phyloP scores from a whole-genome alignment of 2,888 invertebrate genomes.

The Atrina japonica region DNA sequence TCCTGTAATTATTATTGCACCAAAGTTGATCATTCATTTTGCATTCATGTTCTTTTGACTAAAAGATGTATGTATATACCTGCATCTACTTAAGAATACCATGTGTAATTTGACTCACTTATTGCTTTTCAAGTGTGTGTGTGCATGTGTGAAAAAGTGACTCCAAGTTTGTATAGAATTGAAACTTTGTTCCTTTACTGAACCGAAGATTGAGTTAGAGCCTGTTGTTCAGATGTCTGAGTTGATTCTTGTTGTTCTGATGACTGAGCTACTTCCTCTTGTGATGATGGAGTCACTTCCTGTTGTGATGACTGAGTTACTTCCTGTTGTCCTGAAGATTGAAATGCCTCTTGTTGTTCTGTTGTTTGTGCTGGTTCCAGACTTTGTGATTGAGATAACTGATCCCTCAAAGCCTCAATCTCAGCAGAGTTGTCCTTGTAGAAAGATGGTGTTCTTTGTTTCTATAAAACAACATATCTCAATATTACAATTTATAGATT shows the following conservation, averaged over 20 bases:
- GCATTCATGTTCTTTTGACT: too few relatives aligned
- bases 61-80: too few relatives aligned
- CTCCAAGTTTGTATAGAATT: too few relatives aligned
- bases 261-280: not conserved
- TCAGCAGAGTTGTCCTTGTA: conserved; percentile 66
- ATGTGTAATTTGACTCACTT: too few relatives aligned
- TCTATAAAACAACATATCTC: conserved; percentile 46
- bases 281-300: conserved; percentile 25
- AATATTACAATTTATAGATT: not conserved
- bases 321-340: not conserved
- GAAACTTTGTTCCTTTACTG: too few relatives aligned
- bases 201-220: not conserved
- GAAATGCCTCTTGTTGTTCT: conserved; percentile 27
- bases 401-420: conserved; percentile 53
- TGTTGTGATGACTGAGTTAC: not conserved
- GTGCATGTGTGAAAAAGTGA: too few relatives aligned
- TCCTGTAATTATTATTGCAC: too few relatives aligned
- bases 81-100: too few relatives aligned
- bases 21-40: too few relatives aligned
- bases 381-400: conserved; percentile 7
- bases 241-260: not conserved
- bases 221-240: conserved; percentile 1
- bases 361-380: not conserved
- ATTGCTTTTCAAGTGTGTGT: too few relatives aligned
- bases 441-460: conserved; percentile 55